These are phyloP conservation scores for Dryobotodes eremita DNA, from an alignment of 2,888 invertebrate species.

Conservation along the genomic window DNA sequence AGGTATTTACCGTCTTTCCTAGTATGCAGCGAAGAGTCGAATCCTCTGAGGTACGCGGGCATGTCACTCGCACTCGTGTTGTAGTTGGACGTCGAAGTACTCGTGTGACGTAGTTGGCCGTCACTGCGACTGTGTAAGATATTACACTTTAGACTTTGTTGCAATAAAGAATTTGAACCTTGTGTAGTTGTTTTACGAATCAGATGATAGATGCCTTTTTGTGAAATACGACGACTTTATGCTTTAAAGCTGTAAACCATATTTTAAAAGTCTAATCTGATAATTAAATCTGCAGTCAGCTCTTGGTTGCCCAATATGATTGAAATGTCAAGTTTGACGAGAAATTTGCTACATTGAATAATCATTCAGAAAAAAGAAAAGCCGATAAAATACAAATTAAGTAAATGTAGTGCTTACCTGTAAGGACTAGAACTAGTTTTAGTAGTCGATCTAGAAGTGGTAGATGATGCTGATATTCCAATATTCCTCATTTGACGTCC, in stretches of 20 bases:
- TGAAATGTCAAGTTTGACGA: not conserved
- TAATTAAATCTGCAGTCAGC: not conserved
- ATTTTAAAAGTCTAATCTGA: not conserved
- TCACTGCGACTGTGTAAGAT: conserved; percentile 92
- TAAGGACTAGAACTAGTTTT: conserved; percentile 98
- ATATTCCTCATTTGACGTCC: conserved; percentile 92
- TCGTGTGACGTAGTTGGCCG: conserved; percentile 95
- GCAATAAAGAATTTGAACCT: not conserved
- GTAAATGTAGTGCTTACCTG: conserved; percentile 86
- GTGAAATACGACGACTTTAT: not conserved
- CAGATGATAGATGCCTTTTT: not conserved
- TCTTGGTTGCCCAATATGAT: not conserved
- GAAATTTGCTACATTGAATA: not conserved
- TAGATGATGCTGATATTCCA: conserved; percentile 98
- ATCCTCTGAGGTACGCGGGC: conserved; percentile 93
- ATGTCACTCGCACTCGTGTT: conserved; percentile 94
- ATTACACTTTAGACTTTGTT: not conserved
- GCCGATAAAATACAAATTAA: not conserved
- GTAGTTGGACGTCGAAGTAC: conserved; percentile 96
- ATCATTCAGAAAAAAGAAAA: not conserved
- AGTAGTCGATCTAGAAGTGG: conserved; percentile 98
- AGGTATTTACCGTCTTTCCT: conserved; percentile 87
- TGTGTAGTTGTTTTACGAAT: not conserved
- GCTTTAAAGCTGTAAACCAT: not conserved
- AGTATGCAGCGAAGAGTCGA: conserved; percentile 89